A percentile compares a stretch with the other conserved stretches of the same genome.
phyloP scores from a whole-genome alignment of 2,888 invertebrate species.

The Euclidia mi region DNA sequence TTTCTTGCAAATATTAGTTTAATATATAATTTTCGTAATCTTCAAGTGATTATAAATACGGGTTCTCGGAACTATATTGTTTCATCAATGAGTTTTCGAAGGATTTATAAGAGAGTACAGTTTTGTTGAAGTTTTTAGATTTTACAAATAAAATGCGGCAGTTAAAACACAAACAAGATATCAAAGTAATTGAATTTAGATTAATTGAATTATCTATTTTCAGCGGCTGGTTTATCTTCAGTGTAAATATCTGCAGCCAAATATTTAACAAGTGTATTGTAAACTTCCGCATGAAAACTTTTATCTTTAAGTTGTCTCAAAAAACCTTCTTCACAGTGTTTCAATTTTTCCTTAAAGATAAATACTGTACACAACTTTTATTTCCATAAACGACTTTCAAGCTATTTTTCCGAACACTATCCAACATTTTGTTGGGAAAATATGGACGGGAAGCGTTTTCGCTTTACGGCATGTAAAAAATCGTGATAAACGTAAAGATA shows the following conservation, averaged over 20 bases:
- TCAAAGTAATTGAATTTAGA: not conserved
- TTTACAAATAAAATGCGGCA: too few relatives aligned
- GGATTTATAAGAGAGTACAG: too few relatives aligned
- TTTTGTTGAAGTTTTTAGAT: too few relatives aligned
- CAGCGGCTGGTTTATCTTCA: too few relatives aligned
- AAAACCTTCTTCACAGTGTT: not conserved
- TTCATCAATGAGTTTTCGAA: too few relatives aligned
- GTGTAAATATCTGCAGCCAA: too few relatives aligned
- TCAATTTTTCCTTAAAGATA: not conserved
- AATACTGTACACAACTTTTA: not conserved
- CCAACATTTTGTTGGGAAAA: constrained; percentile 22
- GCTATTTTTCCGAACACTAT: constrained; percentile 21
- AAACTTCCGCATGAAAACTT: not conserved
- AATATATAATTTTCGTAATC: too few relatives aligned
- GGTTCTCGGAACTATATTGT: too few relatives aligned
- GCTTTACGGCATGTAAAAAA: constrained; percentile 38
- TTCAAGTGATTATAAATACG: too few relatives aligned
- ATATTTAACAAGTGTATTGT: too few relatives aligned
- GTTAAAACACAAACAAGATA: not conserved
- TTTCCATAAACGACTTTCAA: constrained; percentile 22
- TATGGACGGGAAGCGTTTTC: constrained; percentile 20
- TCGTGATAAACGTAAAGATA: constrained; percentile 41
- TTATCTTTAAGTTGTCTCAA: not conserved
- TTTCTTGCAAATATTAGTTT: too few relatives aligned
- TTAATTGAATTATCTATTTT: not conserved